These are phyloP conservation scores for Hydrolagus colliei DNA, from an alignment of 2,797 vertebrate genomes.

Conservation along the genomic window DNA sequence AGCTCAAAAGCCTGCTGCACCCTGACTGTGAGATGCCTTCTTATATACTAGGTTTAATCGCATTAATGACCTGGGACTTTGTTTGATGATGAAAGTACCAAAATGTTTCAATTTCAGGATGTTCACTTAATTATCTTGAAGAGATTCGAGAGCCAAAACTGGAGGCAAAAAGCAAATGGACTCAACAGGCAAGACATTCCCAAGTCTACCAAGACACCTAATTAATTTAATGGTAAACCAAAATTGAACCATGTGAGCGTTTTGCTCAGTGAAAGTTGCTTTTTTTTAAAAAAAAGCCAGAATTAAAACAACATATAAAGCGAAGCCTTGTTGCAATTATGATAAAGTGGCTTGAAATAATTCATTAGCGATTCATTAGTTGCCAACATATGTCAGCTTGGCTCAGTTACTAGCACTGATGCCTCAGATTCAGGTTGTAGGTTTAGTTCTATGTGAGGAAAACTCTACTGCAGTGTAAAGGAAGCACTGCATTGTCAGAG, in stretches of 20 bases:
- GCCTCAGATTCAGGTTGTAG: no score
- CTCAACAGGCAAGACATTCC: no score
- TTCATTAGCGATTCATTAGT: background rate
- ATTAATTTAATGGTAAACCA: background rate
- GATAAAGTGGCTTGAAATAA: no score
- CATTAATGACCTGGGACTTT: background rate
- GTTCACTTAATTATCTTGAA: slow-evolving; percentile 8
- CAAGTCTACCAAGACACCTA: background rate
- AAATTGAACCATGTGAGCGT: background rate
- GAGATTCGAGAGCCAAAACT: background rate
- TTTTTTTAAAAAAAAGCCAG: background rate
- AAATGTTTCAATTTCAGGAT: background rate
- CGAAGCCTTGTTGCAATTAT: background rate
- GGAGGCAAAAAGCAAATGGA: background rate
- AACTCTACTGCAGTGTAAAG: no score
- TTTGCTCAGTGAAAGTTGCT: background rate
- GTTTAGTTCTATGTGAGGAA: no score
- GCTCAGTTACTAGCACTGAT: no score
- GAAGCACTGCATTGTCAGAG: no score
- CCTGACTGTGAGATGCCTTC: background rate
- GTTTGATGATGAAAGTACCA: slow-evolving; percentile 1
- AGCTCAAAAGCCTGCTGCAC: background rate
- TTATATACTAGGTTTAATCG: background rate
- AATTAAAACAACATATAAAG: background rate
- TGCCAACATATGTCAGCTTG: no score